Base-by-base conservation (phyloP, 2,888 invertebrate genomes). In the Hoplodrina blanda region DNA sequence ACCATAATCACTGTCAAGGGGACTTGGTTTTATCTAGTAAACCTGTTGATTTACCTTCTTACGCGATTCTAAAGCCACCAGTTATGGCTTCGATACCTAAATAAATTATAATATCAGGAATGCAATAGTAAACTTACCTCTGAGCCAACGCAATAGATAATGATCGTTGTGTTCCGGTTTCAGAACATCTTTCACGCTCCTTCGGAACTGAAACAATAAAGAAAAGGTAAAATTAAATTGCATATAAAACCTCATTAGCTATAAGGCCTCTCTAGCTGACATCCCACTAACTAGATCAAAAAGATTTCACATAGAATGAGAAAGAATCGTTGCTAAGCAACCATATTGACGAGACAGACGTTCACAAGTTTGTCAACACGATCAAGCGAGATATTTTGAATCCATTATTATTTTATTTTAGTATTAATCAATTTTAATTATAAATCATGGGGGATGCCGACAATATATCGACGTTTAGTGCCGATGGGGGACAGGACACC, bases 71-170 rank as follows among this genome's bases (percentile, higher is more conserved):
- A 25, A 25, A 25, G 25, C 25, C 25, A 25, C 25, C 25, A 25
- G 25, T 25, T 25, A 25, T 1, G 25, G 25, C 11, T 41, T 3
- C 11, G 11, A 41, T 41, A 13, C 41, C 13, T 11, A 41, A n/a
- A 41, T 41, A 13, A 41, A 41, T 41, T 11, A 41, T 41, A 41
- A 41, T 13, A 41, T 41, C 37, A 37, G 8, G 8, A 44, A 37
- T 17, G 2, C 30, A n/a, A 52, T 17, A 69, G 25, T 54, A 25
- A 63, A 82, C 91, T 91, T 95, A 98, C 98, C 98, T 96, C 97
- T 94, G 0, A 98, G 96, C 98, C 98, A 98, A 79, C 98, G 96
- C 8, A 98, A 91, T 33, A 98, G 96, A 91, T 97, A 98, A 82
- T 97, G 97, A 85, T 98, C 98, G 89, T 98, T 97, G 85, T 98